Evolutionary conservation across 2,797 vertebrate genomes (phyloP).

Genomic region (Darevskia nairensis): DNA sequence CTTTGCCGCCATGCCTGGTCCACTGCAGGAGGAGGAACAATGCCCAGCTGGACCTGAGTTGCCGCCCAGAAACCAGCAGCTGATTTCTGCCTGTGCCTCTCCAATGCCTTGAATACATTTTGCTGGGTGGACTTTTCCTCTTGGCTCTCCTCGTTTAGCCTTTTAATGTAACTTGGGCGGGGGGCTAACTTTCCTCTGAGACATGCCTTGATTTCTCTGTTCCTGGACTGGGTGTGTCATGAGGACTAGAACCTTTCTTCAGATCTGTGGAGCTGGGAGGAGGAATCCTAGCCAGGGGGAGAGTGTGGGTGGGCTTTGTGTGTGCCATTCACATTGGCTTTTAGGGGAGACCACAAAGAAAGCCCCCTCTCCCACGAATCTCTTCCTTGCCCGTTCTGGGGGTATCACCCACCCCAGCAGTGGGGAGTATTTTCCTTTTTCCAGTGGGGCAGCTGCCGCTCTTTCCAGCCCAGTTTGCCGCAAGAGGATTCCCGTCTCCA

Average conservation of each 20-base stretch:
- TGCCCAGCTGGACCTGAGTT: background rate
- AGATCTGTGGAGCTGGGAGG: background rate
- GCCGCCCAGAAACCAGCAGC: background rate
- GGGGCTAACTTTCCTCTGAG: background rate
- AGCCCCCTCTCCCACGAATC: background rate
- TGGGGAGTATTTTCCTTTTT: background rate
- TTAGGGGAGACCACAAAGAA: background rate
- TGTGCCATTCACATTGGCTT: background rate
- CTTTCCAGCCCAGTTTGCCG: background rate
- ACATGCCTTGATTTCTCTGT: background rate
- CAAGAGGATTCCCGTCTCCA: background rate
- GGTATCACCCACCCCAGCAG: too few relatives aligned
- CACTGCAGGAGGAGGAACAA: background rate
- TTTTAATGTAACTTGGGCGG: too few relatives aligned
- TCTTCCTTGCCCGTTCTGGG: background rate
- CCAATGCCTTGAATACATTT: fast-evolving
- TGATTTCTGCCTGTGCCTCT: too few relatives aligned
- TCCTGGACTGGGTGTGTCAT: too few relatives aligned
- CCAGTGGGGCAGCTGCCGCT: too few relatives aligned
- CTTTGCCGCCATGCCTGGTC: conserved; percentile 51
- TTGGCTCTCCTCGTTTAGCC: background rate
- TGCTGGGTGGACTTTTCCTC: background rate
- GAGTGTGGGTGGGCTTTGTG: background rate
- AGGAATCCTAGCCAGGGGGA: background rate
- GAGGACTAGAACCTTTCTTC: background rate